Conservation (phyloP, 2,888 invertebrate species). For the Phragmatobia fuliginosa region DNA sequence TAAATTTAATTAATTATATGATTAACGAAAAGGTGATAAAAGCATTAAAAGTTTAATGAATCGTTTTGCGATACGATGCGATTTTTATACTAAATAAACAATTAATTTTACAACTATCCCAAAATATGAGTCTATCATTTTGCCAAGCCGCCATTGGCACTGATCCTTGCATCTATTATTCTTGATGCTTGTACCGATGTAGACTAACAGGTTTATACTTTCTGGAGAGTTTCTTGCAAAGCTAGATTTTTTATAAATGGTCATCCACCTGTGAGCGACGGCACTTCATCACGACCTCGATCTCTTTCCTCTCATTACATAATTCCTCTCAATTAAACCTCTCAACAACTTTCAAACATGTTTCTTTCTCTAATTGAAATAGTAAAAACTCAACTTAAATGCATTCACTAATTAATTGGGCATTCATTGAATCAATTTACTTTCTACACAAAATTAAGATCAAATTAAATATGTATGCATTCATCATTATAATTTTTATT, state of each 20-base stretch:
- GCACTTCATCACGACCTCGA: neutral
- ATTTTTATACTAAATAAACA: no score
- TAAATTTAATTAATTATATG: neutral
- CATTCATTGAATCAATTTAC: conserved; percentile 15
- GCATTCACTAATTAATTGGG: conserved; percentile 16
- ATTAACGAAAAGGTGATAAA: neutral
- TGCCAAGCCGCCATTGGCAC: neutral
- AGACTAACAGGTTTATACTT: neutral
- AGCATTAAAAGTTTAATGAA: neutral
- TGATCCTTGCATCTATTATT: neutral
- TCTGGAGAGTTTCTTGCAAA: neutral
- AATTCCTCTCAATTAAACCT: conserved; percentile 4
- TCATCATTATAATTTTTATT: conserved; percentile 3
- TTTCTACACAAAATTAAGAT: conserved; percentile 23
- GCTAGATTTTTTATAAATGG: neutral
- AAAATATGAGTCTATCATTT: neutral
- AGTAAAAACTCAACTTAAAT: conserved; percentile 5
- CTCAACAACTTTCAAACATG: conserved; percentile 16
- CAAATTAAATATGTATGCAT: conserved; percentile 12
- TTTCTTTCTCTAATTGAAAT: neutral
- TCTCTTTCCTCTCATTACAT: neutral
- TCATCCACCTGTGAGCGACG: neutral
- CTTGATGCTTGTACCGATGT: neutral
- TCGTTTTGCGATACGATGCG: no score
- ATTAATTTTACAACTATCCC: no score